phyloP scores from a whole-genome alignment of 2,797 vertebrate genomes.

The Notamacropus eugenii region DNA sequence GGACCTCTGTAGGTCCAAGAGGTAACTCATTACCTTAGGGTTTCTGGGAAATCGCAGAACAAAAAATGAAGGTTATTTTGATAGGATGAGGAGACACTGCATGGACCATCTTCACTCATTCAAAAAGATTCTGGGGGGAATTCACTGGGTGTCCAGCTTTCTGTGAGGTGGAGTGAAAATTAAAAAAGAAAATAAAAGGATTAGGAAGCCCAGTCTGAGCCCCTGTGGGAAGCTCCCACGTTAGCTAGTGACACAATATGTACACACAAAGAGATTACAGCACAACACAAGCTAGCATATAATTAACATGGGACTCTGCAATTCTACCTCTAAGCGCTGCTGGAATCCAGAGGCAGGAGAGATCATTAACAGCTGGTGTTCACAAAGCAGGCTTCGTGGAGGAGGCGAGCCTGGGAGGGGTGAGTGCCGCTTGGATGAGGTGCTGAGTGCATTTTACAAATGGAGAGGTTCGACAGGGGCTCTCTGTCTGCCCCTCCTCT shows the following conservation, averaged over 20 bases:
- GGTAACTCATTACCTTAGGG: not conserved
- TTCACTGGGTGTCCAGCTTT: not conserved
- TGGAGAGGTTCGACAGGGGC: not conserved
- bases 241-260: not conserved
- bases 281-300: not conserved
- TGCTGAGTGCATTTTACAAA: not conserved
- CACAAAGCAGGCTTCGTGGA: not conserved
- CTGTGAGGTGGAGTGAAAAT: not conserved
- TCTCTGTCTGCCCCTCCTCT: conserved; percentile 3
- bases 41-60: not conserved
- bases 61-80: not conserved
- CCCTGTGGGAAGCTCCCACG: not conserved
- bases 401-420: not conserved
- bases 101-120: not conserved
- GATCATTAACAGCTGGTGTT: not conserved
- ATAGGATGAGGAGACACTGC: not conserved
- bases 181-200: not conserved
- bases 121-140: not conserved
- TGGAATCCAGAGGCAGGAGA: not conserved
- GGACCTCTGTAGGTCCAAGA: not conserved
- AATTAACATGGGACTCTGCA: not conserved
- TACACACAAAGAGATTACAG: not conserved
- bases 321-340: not conserved
- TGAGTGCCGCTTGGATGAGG: not conserved
- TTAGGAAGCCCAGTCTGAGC: not conserved